Conservation (phyloP, 2,888 invertebrate species). For the Liopterus haemorrhoidalis region DNA sequence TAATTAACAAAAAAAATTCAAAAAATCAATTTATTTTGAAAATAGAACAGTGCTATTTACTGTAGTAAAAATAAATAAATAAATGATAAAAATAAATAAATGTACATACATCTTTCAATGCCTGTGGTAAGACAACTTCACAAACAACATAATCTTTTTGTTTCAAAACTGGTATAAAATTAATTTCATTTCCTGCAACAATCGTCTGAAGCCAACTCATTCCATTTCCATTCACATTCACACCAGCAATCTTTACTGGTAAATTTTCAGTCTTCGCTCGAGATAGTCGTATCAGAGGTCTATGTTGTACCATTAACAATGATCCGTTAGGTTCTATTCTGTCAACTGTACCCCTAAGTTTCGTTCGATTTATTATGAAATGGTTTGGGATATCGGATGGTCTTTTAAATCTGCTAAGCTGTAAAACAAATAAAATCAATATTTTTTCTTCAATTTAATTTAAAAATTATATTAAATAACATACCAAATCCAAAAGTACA, state of each 20-base stretch:
- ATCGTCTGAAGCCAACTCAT: conserved; percentile 46
- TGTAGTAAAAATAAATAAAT: too few relatives aligned
- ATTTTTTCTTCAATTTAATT: too few relatives aligned
- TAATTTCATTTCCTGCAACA: conserved; percentile 42
- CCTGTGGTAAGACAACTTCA: conserved; percentile 42
- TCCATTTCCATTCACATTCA: conserved; percentile 48
- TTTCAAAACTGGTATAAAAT: conserved; percentile 44
- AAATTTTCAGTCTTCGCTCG: conserved; percentile 38
- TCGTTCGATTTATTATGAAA: conserved; percentile 41
- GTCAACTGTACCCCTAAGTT: conserved; percentile 43
- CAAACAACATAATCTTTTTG: conserved; percentile 46
- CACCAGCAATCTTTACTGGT: conserved; percentile 51
- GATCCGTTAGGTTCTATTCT: conserved; percentile 43
- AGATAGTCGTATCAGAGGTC: conserved; percentile 41
- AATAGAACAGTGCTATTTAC: too few relatives aligned
- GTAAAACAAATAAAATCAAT: too few relatives aligned
- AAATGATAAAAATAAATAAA: too few relatives aligned
- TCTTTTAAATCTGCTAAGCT: conserved; percentile 45
- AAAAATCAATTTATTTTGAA: too few relatives aligned
- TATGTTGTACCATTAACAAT: conserved; percentile 44
- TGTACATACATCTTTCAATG: conserved; percentile 36
- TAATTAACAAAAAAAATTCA: too few relatives aligned
- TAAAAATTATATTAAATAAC: too few relatives aligned
- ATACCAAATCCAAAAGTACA: too few relatives aligned
- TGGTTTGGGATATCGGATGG: conserved; percentile 44